These are phyloP conservation scores for Eutolmus rufibarbis DNA, from an alignment of 2,888 invertebrate genomes.

Conservation along the genomic window DNA sequence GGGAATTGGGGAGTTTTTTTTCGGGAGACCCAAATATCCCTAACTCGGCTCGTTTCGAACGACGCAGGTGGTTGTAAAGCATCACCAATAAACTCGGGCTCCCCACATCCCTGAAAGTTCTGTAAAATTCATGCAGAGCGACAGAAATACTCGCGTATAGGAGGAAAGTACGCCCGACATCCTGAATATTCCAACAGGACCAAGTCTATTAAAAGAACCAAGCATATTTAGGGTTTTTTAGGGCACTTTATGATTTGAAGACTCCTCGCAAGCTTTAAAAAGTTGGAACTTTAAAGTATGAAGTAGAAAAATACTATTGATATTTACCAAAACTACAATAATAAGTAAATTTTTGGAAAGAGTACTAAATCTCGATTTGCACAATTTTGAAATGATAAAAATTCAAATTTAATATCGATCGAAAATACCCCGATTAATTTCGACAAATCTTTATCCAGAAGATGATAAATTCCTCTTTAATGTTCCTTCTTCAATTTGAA, in stretches of 20 bases:
- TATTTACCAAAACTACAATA: background rate
- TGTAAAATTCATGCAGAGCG: background rate
- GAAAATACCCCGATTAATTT: too few relatives aligned
- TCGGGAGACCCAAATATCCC: background rate
- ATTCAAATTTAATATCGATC: too few relatives aligned
- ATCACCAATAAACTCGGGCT: background rate
- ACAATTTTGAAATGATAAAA: too few relatives aligned
- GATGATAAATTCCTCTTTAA: too few relatives aligned
- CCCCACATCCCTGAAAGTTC: background rate
- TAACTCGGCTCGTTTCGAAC: background rate
- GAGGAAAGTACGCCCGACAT: background rate
- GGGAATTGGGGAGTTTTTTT: background rate
- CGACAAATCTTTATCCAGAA: too few relatives aligned
- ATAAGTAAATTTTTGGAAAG: background rate
- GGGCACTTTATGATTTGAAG: background rate
- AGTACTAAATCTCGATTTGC: too few relatives aligned
- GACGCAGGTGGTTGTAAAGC: background rate
- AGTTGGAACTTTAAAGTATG: background rate
- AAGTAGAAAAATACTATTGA: background rate
- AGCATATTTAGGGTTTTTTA: background rate
- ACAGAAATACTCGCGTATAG: background rate
- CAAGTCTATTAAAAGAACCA: background rate
- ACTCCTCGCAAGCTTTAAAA: background rate
- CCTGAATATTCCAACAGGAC: background rate
- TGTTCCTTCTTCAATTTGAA: too few relatives aligned